Evolutionary conservation across 2,797 vertebrate genomes (phyloP).

Genomic region (Eulemur mongoz): DNA sequence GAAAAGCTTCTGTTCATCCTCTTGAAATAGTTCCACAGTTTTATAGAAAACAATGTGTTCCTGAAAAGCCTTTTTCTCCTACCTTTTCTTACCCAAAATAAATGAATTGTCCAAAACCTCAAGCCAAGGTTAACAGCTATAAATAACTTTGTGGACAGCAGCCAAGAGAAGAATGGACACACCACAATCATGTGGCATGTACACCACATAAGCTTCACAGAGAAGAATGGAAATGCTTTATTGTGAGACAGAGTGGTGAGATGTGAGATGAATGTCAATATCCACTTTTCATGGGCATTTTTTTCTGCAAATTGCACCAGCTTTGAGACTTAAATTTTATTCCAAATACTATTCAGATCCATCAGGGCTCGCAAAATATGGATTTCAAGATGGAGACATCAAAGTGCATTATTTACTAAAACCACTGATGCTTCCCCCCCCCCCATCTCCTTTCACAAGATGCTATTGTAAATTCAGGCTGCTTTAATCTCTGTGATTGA

Average conservation of each 20-base stretch:
- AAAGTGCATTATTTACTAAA: constrained; percentile 54
- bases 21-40: neutral
- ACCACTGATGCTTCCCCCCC: neutral
- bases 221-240: neutral
- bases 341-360: constrained; percentile 42
- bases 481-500: constrained; percentile 51
- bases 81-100: constrained; percentile 57
- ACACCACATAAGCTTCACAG: neutral
- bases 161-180: constrained; percentile 24
- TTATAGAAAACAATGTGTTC: constrained; percentile 32
- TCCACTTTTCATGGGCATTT: neutral
- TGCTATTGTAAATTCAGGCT: constrained; percentile 36
- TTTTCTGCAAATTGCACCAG: neutral
- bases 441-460: neutral
- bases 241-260: neutral
- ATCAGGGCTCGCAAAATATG: constrained; percentile 28
- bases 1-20: neutral
- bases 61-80: constrained; percentile 48
- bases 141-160: constrained; percentile 56
- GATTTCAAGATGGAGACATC: constrained; percentile 50
- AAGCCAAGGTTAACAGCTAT: constrained; percentile 67
- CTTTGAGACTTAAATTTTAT: constrained; percentile 42
- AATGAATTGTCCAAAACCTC: constrained; percentile 48
- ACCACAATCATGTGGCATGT: neutral
- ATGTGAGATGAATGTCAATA: constrained; percentile 10